Evolutionary conservation across 2,888 invertebrate genomes (phyloP).

Genomic region (Micoletzkya japonica): DNA sequence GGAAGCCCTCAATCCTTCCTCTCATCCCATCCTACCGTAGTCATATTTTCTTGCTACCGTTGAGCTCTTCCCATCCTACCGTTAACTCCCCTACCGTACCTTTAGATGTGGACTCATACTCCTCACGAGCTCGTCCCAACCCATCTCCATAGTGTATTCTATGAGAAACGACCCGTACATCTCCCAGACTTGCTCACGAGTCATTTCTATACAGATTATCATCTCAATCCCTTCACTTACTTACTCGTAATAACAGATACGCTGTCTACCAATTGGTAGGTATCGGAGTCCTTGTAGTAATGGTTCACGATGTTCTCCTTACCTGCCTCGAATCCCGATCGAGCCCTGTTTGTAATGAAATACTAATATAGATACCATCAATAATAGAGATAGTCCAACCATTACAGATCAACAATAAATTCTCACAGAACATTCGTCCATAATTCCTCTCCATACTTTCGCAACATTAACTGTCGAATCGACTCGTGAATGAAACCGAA

Average conservation of each 20-base stretch:
- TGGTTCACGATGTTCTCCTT: slow-evolving; percentile 62
- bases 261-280: slow-evolving; percentile 56
- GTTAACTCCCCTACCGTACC: slow-evolving; percentile 29
- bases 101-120: slow-evolving; percentile 60
- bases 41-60: background rate
- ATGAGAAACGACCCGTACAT: slow-evolving; percentile 60
- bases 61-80: background rate
- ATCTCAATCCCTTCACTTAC: background rate
- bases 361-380: slow-evolving; percentile 8
- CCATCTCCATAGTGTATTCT: slow-evolving; percentile 61
- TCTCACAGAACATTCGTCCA: slow-evolving; percentile 57
- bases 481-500: slow-evolving; percentile 63
- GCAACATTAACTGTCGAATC: slow-evolving; percentile 54
- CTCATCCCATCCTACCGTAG: background rate
- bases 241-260: slow-evolving; percentile 54
- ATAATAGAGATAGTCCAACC: background rate
- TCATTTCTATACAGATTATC: slow-evolving; percentile 44
- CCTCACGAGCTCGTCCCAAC: slow-evolving; percentile 61
- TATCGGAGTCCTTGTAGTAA: slow-evolving; percentile 60
- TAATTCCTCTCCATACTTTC: slow-evolving; percentile 60
- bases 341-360: slow-evolving; percentile 30
- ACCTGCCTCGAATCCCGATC: slow-evolving; percentile 60
- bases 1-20: slow-evolving; percentile 73
- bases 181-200: slow-evolving; percentile 61
- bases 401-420: background rate